A percentile compares a stretch with the other conserved stretches of the same genome.
Evolutionary conservation across 2,888 invertebrate genomes (phyloP).

Genomic region (Drosophila ezoana): DNA sequence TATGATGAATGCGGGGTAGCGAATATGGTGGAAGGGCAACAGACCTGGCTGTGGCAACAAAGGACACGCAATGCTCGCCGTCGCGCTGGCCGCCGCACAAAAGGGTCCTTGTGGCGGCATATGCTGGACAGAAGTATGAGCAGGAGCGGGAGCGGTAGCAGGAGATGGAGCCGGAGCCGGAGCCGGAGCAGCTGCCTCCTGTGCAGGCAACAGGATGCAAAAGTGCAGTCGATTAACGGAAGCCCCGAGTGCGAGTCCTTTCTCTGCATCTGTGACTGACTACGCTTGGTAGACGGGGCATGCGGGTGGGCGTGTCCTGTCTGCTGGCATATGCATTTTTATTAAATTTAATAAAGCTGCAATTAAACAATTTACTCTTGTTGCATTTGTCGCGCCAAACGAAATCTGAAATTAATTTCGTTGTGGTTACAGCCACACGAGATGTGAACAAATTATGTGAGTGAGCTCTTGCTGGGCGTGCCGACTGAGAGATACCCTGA

Average conservation of each 20-base stretch:
- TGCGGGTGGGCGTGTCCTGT: conserved; percentile 55
- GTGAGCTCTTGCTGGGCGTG: too few relatives aligned
- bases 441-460: not conserved
- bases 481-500: too few relatives aligned
- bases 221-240: conserved; percentile 80
- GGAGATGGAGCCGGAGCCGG: not conserved
- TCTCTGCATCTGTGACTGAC: conserved; percentile 30
- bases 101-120: conserved; percentile 42
- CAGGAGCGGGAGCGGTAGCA: not conserved
- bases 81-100: conserved; percentile 30
- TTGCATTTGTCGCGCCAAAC: conserved; percentile 53
- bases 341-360: conserved; percentile 78
- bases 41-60: conserved; percentile 63
- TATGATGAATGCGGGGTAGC: not conserved
- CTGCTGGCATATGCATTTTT: conserved; percentile 69
- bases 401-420: conserved; percentile 71
- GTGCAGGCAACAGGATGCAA: conserved; percentile 67
- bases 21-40: conserved; percentile 5
- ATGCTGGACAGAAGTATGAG: conserved; percentile 24
- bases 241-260: conserved; percentile 43
- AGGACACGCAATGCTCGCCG: conserved; percentile 59
- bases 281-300: conserved; percentile 1
- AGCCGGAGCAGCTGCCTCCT: conserved; percentile 29
- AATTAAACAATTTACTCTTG: conserved; percentile 67
- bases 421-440: conserved; percentile 49